phyloP scores from a whole-genome alignment of 2,797 vertebrate species.

The Periparus ater region DNA sequence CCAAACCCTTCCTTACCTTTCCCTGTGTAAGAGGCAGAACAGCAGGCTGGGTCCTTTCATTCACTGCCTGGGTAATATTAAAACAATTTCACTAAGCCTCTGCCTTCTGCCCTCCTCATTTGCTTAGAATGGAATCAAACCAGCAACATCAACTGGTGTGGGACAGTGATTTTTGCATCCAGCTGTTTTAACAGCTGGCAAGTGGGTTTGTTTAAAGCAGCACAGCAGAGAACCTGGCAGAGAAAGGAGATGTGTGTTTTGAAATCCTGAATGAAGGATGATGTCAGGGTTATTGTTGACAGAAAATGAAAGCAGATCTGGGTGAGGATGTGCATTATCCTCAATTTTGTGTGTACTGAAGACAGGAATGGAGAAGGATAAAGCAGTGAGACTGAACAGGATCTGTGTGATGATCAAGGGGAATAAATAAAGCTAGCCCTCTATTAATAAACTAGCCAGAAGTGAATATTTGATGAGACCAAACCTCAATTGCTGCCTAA shows the following conservation, averaged over 20 bases:
- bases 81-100: background rate
- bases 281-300: background rate
- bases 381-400: background rate
- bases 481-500: background rate
- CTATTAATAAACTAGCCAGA: background rate
- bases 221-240: background rate
- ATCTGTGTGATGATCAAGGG: background rate
- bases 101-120: background rate
- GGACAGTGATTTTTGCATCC: background rate
- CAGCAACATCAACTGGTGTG: background rate
- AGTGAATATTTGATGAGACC: background rate
- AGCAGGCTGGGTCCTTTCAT: background rate
- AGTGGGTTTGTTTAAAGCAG: background rate
- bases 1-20: background rate
- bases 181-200: background rate
- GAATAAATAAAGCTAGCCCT: background rate
- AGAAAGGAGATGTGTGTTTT: background rate
- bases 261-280: background rate
- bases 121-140: background rate
- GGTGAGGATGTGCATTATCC: background rate
- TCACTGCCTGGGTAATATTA: background rate
- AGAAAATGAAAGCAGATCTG: background rate
- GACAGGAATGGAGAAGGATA: background rate
- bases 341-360: background rate
- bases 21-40: background rate